Conservation (phyloP, 1,140 invertebrate species). For the Leptonema lineaticorne region DNA sequence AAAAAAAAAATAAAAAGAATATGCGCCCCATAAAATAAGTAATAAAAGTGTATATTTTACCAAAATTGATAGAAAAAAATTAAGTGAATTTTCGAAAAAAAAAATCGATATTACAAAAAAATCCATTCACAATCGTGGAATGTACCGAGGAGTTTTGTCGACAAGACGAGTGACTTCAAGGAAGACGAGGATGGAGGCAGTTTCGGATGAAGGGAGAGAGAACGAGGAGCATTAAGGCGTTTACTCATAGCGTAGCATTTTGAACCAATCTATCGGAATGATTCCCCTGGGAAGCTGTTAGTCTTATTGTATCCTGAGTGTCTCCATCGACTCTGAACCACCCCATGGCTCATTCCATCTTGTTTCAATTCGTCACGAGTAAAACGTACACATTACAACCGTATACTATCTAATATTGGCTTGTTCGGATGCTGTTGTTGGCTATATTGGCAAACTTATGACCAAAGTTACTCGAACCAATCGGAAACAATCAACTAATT, state of each 20-base stretch:
- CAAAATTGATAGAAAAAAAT: too few relatives aligned
- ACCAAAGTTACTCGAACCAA: too few relatives aligned
- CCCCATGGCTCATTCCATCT: background rate
- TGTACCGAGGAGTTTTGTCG: too few relatives aligned
- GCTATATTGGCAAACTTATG: background rate
- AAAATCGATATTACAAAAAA: too few relatives aligned
- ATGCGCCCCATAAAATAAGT: too few relatives aligned
- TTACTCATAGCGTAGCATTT: constrained; percentile 33
- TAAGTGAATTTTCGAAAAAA: too few relatives aligned
- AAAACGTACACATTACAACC: constrained; percentile 18
- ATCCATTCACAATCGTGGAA: too few relatives aligned
- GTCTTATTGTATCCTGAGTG: constrained; percentile 37
- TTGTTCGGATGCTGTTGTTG: background rate
- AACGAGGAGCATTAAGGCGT: constrained; percentile 20
- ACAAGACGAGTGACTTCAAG: too few relatives aligned
- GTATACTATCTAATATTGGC: background rate
- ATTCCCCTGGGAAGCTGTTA: constrained; percentile 38
- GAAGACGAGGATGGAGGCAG: background rate
- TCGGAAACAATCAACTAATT: too few relatives aligned
- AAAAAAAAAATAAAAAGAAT: too few relatives aligned
- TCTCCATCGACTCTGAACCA: constrained; percentile 7
- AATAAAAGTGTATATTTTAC: too few relatives aligned
- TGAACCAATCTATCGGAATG: constrained; percentile 42
- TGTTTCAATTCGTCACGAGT: constrained; percentile 22
- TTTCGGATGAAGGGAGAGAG: background rate